Conservation (phyloP, 2,797 vertebrate genomes). For the Glossophaga mutica region DNA sequence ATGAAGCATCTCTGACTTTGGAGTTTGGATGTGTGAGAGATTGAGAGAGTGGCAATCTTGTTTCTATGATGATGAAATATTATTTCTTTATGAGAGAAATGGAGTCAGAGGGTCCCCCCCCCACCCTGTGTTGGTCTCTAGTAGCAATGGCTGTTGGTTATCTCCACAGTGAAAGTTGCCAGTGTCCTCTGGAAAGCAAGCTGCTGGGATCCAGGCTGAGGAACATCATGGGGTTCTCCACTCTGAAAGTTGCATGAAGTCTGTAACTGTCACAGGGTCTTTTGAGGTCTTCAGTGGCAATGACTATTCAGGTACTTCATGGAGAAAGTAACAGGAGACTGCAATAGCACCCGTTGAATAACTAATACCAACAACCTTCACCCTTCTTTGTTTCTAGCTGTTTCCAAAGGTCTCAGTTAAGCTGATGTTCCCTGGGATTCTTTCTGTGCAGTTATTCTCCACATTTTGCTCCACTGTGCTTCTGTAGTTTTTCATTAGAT, state of each 20-base stretch:
- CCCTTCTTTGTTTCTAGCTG: not conserved
- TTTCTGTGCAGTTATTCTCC: not conserved
- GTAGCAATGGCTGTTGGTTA: not conserved
- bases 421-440: not conserved
- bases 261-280: not conserved
- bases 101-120: not conserved
- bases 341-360: not conserved
- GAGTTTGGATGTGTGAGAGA: not conserved
- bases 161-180: not conserved
- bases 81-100: not conserved
- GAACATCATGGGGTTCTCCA: not conserved
- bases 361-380: not conserved
- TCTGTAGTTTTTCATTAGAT: not conserved
- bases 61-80: not conserved
- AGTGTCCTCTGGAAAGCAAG: not conserved
- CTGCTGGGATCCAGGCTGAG: not conserved
- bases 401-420: not conserved
- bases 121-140: not conserved
- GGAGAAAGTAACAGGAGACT: not conserved
- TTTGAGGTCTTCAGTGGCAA: not conserved
- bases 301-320: not conserved
- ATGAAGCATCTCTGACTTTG: not conserved
- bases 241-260: not conserved
- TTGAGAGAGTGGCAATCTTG: not conserved
- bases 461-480: not conserved